These are phyloP conservation scores for Heliornis fulica DNA, from an alignment of 2,113 vertebrate genomes.

Conservation along the genomic window DNA sequence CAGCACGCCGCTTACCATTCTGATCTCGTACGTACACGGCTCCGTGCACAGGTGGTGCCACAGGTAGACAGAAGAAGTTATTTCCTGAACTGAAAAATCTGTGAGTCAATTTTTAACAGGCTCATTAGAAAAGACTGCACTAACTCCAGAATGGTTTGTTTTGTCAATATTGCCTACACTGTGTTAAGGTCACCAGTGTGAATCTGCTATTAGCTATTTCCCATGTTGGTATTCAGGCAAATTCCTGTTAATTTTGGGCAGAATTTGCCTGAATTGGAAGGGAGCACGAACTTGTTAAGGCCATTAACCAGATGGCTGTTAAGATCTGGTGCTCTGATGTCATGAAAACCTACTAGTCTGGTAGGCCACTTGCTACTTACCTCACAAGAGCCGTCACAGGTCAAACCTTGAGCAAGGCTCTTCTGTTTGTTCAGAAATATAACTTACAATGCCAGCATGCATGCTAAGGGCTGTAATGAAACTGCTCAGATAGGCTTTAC, in stretches of 20 bases:
- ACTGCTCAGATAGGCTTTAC: conserved; percentile 37
- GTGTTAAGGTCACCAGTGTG: neutral
- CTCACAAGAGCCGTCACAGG: neutral
- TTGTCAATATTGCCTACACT: conserved; percentile 52
- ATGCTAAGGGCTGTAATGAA: conserved; percentile 28
- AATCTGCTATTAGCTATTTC: neutral
- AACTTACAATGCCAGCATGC: neutral
- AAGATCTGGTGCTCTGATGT: neutral
- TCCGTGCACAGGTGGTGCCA: neutral
- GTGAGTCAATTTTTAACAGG: neutral
- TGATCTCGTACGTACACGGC: neutral
- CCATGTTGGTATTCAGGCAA: neutral
- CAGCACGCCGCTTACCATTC: neutral
- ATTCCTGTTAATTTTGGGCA: conserved; percentile 13
- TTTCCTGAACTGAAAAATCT: conserved; percentile 23
- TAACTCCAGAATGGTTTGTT: conserved; percentile 42
- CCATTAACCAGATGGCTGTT: neutral
- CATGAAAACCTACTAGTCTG: neutral
- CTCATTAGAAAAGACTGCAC: neutral
- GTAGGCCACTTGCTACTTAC: neutral
- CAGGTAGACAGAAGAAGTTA: neutral
- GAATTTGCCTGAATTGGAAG: neutral
- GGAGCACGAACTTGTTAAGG: neutral
- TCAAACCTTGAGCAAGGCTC: conserved; percentile 30
- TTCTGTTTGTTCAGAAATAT: conserved; percentile 22